A percentile compares a stretch with the other conserved stretches of the same genome.
phyloP scores from a whole-genome alignment of 1,140 invertebrate species.

The Hirudo medicinalis region DNA sequence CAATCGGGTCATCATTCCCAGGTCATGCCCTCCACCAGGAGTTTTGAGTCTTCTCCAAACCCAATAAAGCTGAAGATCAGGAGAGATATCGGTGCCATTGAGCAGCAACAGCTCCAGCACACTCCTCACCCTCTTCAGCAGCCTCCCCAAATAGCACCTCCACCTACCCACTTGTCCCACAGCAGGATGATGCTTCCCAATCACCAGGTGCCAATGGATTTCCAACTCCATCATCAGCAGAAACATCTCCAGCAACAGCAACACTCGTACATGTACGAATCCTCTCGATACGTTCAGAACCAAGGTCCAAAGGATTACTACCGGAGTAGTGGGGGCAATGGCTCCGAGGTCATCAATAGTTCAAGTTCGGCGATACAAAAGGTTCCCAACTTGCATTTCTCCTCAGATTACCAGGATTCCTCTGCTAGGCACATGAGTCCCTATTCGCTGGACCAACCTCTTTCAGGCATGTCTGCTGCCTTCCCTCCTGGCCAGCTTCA shows the following conservation, averaged over 20 bases:
- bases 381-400: too few species aligned
- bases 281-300: background rate
- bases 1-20: background rate
- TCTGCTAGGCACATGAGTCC: too few species aligned
- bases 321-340: too few species aligned
- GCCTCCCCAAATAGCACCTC: background rate
- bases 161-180: background rate
- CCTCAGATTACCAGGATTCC: too few species aligned
- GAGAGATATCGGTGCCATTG: background rate
- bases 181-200: background rate
- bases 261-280: background rate
- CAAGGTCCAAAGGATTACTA: too few species aligned
- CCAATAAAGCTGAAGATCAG: constrained; percentile 18
- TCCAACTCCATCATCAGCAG: constrained; percentile 3
- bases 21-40: background rate
- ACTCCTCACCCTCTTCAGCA: background rate
- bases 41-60: background rate
- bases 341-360: too few species aligned
- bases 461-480: too few species aligned
- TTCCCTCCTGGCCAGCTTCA: too few species aligned
- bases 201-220: background rate
- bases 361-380: too few species aligned
- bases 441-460: too few species aligned
- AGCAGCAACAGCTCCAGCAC: constrained; percentile 5
- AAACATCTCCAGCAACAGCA: constrained; percentile 11